Evolutionary conservation across 2,797 vertebrate species (phyloP).

Genomic region (Fistularia commersonii): DNA sequence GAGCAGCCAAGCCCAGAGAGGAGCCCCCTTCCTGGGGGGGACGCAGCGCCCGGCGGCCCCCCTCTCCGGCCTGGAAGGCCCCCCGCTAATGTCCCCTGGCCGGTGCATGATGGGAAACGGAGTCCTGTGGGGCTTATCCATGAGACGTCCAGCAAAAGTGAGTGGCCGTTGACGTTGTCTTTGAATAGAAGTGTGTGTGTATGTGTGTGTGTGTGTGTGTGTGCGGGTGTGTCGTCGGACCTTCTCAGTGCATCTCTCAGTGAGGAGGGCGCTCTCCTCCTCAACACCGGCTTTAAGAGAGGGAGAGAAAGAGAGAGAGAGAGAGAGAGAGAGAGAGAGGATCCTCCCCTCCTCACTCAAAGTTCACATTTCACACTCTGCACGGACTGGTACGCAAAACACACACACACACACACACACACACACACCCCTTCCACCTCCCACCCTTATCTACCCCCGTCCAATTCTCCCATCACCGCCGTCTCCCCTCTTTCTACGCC

Average conservation of each 20-base stretch:
- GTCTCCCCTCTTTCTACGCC: too few species aligned
- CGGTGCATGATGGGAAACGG: slow-evolving; percentile 51
- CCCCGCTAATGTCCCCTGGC: neutral
- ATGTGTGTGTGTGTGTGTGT: slow-evolving; percentile 6
- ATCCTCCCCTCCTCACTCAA: slow-evolving; percentile 51
- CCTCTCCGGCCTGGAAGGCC: slow-evolving; percentile 16
- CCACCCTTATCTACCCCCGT: neutral
- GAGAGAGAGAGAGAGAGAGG: too few species aligned
- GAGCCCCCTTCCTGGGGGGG: slow-evolving; percentile 5
- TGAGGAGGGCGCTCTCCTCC: slow-evolving; percentile 22
- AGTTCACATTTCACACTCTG: slow-evolving; percentile 34
- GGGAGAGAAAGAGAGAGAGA: too few species aligned
- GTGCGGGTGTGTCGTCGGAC: slow-evolving; percentile 32
- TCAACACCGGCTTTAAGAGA: slow-evolving; percentile 43
- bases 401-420: slow-evolving; percentile 3
- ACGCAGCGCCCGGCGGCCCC: neutral
- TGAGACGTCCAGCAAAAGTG: slow-evolving; percentile 19
- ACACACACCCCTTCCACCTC: neutral
- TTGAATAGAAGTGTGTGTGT: slow-evolving; percentile 17
- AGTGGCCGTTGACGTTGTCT: slow-evolving; percentile 14
- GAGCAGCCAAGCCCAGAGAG: slow-evolving; percentile 49
- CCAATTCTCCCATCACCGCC: too few species aligned
- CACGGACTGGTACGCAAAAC: slow-evolving; percentile 51
- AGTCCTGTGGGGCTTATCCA: slow-evolving; percentile 40
- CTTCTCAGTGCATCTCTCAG: slow-evolving; percentile 41